Conservation (phyloP, 1,140 invertebrate species). For the Drosophila murphyi region DNA sequence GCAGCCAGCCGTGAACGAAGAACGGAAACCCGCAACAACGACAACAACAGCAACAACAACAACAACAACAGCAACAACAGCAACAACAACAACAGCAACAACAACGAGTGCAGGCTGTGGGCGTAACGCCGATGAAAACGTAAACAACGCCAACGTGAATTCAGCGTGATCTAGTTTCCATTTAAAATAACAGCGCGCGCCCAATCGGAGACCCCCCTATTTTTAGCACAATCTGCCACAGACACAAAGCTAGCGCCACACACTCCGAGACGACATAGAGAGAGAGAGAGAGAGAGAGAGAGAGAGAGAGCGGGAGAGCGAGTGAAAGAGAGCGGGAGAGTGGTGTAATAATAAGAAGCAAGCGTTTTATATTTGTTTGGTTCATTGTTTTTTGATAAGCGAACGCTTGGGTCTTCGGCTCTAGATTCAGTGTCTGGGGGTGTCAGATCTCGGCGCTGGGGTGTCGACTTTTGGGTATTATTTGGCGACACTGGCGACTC, state of each 20-base stretch:
- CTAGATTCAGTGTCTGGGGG: neutral
- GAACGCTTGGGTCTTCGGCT: slow-evolving; percentile 8
- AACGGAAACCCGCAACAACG: slow-evolving; percentile 63
- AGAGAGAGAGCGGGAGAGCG: slow-evolving; percentile 5
- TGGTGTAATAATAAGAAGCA: neutral
- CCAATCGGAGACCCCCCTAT: slow-evolving; percentile 58
- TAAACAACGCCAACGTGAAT: slow-evolving; percentile 79
- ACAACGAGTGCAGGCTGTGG: slow-evolving; percentile 36
- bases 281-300: neutral
- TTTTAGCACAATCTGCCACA: slow-evolving; percentile 64
- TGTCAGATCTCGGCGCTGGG: neutral
- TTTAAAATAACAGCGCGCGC: slow-evolving; percentile 68
- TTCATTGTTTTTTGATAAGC: slow-evolving; percentile 35
- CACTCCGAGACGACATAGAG: neutral
- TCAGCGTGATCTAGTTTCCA: slow-evolving; percentile 76
- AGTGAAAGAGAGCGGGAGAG: neutral
- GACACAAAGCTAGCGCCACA: slow-evolving; percentile 17
- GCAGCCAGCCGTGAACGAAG: slow-evolving; percentile 49
- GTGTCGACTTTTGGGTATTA: slow-evolving; percentile 4
- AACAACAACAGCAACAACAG: neutral
- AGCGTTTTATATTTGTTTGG: neutral
- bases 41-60: neutral
- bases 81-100: slow-evolving; percentile 15
- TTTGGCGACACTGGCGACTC: no score
- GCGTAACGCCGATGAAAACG: slow-evolving; percentile 65